Evolutionary conservation across 2,888 invertebrate species (phyloP), one percentile per base, ranked within the genome.

Genomic region (Patella caerulea): DNA sequence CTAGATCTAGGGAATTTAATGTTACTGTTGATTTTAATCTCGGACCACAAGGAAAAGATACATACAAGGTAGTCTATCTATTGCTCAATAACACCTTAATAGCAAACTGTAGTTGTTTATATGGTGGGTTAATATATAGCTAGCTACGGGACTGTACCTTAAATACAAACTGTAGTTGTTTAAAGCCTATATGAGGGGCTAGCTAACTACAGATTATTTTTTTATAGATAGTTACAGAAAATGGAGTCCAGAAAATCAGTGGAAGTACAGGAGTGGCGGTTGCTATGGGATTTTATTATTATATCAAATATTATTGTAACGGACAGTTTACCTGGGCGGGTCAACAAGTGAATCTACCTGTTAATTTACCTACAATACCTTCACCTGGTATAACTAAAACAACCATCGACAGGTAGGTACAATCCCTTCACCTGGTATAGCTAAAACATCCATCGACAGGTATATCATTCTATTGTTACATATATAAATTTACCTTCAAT

Each of bases 271-370:
- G 97, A 0, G 95, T 97, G 0, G 95, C 96, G 0, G 96, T 95
- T 0, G 94, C 96, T 0, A 95, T 95, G 94, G 98, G 96, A 0
- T 95, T 98, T 87, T 94, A 98, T 90, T 94, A 96, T 90, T 98
- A 96, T 89, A 92, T 98, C 65, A 97, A 97, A 91, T 94, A 95
- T 87, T 95, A 94, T 88, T 95, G 96, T 90, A 93, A 94, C 82
- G 94, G 94, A 85, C 97, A 97, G 87, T 93, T 97, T 56, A 95
- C 96, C 0, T 98, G 98, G 98, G 96, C 96, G 86, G 95, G 95
- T 0, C 91, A 93, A 75, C 95, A 95, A 82, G 83, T 92, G 14
- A 82, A 85, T 71, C 81, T 92, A 5, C 91, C 92, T 2, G 59
- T 74, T 9, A 76, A 79, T 11, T 82, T 92, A 7, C 91, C 91